phyloP scores from a whole-genome alignment of 2,113 vertebrate species.

The Muscicapa adusta region DNA sequence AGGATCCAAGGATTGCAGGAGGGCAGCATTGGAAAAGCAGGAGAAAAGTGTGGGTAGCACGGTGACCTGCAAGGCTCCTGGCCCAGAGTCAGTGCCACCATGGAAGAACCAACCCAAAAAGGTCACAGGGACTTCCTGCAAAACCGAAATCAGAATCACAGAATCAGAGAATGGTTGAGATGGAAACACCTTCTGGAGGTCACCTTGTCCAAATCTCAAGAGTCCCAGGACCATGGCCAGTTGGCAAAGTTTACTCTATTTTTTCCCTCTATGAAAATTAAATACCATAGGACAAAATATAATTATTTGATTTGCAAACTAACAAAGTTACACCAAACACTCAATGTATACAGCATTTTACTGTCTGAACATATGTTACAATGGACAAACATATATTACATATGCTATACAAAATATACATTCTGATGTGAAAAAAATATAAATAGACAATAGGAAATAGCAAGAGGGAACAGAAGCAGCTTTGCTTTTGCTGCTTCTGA shows the following conservation, averaged over 20 bases:
- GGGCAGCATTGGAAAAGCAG: neutral
- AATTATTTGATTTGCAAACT: neutral
- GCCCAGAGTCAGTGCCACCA: neutral
- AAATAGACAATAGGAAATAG: conserved; percentile 63
- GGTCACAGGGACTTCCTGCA: neutral
- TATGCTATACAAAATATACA: conserved; percentile 80
- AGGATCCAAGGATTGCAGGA: neutral
- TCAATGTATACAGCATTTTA: conserved; percentile 61
- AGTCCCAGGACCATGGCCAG: neutral
- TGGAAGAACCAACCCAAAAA: rapidly evolving
- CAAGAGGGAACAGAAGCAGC: conserved; percentile 20
- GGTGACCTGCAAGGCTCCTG: neutral
- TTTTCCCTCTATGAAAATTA: neutral
- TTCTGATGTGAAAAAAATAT: conserved; percentile 73
- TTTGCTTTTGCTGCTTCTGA: neutral
- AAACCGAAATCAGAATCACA: neutral
- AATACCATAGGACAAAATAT: neutral
- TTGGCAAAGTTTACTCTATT: neutral
- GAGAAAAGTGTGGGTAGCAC: neutral
- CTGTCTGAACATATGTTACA: conserved; percentile 68
- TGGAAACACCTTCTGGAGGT: neutral
- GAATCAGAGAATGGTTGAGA: neutral
- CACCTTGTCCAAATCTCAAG: neutral
- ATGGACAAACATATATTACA: conserved; percentile 70
- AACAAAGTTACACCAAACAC: neutral